These are phyloP conservation scores for Agapornis canus DNA, from an alignment of 2,797 vertebrate species.

Conservation along the genomic window DNA sequence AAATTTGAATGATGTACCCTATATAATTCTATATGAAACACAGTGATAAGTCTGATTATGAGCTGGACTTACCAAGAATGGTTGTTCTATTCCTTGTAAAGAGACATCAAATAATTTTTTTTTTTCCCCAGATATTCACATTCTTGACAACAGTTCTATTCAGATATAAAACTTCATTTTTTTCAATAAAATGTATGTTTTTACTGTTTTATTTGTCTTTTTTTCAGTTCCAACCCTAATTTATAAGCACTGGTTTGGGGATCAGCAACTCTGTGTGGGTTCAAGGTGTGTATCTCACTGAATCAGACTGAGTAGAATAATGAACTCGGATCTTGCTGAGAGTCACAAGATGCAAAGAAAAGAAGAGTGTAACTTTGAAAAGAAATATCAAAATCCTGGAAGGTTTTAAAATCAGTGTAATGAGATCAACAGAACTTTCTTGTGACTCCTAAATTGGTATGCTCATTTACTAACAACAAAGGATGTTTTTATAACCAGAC, in stretches of 20 bases:
- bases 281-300: not conserved
- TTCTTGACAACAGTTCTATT: not conserved
- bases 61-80: not conserved
- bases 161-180: not conserved
- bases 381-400: not conserved
- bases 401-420: not conserved
- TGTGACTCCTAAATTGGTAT: not conserved
- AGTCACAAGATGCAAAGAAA: not conserved
- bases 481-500: not conserved
- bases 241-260: not conserved
- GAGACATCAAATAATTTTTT: not conserved
- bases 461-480: not conserved
- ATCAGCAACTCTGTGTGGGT: not conserved
- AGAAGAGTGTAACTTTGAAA: not conserved
- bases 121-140: not conserved
- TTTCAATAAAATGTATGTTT: not conserved
- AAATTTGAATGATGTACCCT: not conserved
- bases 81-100: not conserved
- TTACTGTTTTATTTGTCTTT: not conserved
- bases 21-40: not conserved
- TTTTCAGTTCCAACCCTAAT: not conserved
- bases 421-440: not conserved
- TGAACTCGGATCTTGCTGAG: not conserved
- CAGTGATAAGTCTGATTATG: not conserved
- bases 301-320: not conserved